Evolutionary conservation across 2,113 vertebrate species (phyloP).

Genomic region (Halichoeres trimaculatus): DNA sequence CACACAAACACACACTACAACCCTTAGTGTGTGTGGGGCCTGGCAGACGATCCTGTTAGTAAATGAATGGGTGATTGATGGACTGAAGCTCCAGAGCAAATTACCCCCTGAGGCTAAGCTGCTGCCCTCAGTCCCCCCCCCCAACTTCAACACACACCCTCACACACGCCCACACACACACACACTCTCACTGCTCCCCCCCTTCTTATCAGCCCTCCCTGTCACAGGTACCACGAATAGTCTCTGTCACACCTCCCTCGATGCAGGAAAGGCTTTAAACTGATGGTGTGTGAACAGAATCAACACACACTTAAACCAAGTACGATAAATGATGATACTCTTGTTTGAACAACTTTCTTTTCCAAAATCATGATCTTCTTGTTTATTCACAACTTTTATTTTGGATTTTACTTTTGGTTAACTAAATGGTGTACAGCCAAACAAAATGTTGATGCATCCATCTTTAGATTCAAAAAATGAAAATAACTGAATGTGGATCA

Average conservation of each 20-base stretch:
- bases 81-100: conserved; percentile 54
- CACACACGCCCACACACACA: too few relatives aligned
- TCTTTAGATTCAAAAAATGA: too few relatives aligned
- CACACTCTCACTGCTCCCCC: neutral
- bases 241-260: conserved; percentile 55
- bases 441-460: too few relatives aligned
- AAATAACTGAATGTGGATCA: too few relatives aligned
- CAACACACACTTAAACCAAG: neutral
- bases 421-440: too few relatives aligned
- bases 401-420: too few relatives aligned
- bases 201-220: conserved; percentile 46
- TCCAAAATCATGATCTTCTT: too few relatives aligned
- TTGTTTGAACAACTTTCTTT: too few relatives aligned
- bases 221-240: conserved; percentile 64
- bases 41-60: conserved; percentile 54
- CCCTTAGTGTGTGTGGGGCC: conserved; percentile 23
- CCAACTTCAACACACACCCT: neutral
- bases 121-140: neutral
- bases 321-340: too few relatives aligned
- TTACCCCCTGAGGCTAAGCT: conserved; percentile 35
- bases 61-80: conserved; percentile 66
- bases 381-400: too few relatives aligned
- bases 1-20: conserved; percentile 25
- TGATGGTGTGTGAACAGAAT: neutral
- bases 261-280: conserved; percentile 3